Base-by-base conservation (phyloP, 1,140 invertebrate genomes). In the Cotesia chilonis region DNA sequence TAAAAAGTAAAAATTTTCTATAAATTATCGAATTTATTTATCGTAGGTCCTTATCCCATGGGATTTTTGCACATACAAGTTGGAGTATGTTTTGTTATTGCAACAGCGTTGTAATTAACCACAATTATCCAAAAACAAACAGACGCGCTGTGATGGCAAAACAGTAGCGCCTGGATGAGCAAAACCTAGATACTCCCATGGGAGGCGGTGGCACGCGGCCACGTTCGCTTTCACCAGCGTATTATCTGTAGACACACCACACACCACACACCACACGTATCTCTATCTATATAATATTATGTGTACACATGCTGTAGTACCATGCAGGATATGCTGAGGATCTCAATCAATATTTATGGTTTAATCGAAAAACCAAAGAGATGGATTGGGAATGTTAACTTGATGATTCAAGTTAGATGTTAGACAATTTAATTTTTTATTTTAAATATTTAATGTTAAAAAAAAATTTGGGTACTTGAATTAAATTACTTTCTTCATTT, bases 261-360 rank as follows among this genome's bases (percentile, higher is more conserved):
- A 28, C 20, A 28, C 20, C 20, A 28, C 20, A 28, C 20, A 14
- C 14, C 14, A 14, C 14, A 14, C 14, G 20, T 28, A 28, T 28
- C 20, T 28, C 38, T 65, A 38, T 65, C 9, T 36, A 65, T 36
- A 47, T 65, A 38, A 37, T 47, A 10, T n/a, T 12, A 41, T 41
- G 41, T 17, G 35, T 65, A 9, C 59, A 61, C 59, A 61, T 28
- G 20, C 20, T 28, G 20, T 28, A 28, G 20, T 28, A 28, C 20
- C 20, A 28, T 28, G 20, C 41, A 61, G 35, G 9, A 28, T 61
- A 35, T 17, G 5, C 17, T 38, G 36, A 38, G 36, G 63, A 65
- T 65, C 63, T 65, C 63, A 0, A 65, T 65, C 63, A 65, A 65
- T 65, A 65, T 65, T 65, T 65, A 65, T 65, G 63, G 38, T 65